A percentile compares a stretch with the other conserved stretches of the same genome.
Evolutionary conservation across 2,797 vertebrate species (phyloP).

Genomic region (Cynopterus sphinx): DNA sequence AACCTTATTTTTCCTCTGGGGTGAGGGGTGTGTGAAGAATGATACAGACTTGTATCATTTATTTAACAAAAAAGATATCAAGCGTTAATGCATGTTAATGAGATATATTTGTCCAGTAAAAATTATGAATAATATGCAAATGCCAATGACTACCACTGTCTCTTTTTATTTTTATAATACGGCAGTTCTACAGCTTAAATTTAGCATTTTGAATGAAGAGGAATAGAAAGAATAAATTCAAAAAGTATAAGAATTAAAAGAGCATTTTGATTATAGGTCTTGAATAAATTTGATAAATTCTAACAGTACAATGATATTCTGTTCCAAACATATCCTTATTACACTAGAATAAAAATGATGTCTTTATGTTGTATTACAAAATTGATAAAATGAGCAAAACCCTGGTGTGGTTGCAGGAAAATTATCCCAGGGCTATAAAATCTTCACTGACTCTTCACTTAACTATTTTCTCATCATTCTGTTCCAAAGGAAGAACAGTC

Average conservation of each 20-base stretch:
- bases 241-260: constrained; percentile 18
- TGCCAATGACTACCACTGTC: not conserved
- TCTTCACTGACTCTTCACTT: constrained; percentile 75
- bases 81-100: constrained; percentile 31
- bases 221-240: not conserved
- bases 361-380: constrained; percentile 51
- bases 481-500: constrained; percentile 77
- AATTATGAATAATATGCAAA: constrained; percentile 41
- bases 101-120: constrained; percentile 22
- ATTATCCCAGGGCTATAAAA: constrained; percentile 51
- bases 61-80: constrained; percentile 57
- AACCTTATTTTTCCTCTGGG: not conserved
- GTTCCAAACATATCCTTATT: not conserved
- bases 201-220: not conserved
- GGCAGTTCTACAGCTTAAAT: not conserved
- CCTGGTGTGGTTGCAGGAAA: not conserved
- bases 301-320: constrained; percentile 13
- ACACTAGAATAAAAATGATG: not conserved
- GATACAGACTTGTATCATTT: constrained; percentile 25
- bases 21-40: not conserved
- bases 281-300: constrained; percentile 27
- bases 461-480: constrained; percentile 78
- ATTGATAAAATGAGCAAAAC: constrained; percentile 48
- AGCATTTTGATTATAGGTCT: not conserved
- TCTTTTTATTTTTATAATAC: not conserved